Base-by-base conservation (phyloP, 2,888 invertebrate species). In the Macroteleia sp. region DNA sequence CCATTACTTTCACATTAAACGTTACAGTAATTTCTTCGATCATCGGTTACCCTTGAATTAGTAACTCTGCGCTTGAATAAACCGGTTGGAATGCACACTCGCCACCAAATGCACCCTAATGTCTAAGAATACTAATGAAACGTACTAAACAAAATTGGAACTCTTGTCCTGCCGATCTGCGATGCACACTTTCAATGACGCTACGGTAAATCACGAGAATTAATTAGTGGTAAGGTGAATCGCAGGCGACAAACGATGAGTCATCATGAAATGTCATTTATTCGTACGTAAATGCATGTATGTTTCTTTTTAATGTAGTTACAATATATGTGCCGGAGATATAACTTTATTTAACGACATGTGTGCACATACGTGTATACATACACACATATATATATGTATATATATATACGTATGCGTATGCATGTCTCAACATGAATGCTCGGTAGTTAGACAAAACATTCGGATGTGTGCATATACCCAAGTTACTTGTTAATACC, bases 31-130 rank as follows among this genome's bases (percentile, higher is more conserved):
- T 14, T 48, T 71, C 14, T 56, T 62, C 56, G 34, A 48, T 48
- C 48, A 56, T 19, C 62, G 48, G 62, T 64, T 73, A 48, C 41
- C 44, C 44, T 16, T 50, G 52, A 41, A 41, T 39, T 67, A 54
- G 44, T 52, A 44, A 54, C 44, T 46, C 30, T 62, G 54, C 41
- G 59, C 41, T 74, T 50, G 25, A 36, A 64, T 82, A 81, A 71
- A 74, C 78, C 81, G 52, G 82, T 80, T 86, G 85, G 85, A 86
- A 86, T 86, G 85, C 84, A 86, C 84, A 84, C 85, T 82, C 83
- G 79, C 83, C 81, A 81, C 73, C 77, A 85, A 84, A 86, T 84
- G 80, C 82, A 86, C 81, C 82, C 83, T 82, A 78, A 81, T 77
- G 76, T 76, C 82, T 85, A 82, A 81, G 77, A 83, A 83, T 85